Evolutionary conservation across 2,113 vertebrate species (phyloP), one percentile per base, ranked within the genome.

Genomic region (Hyaena hyaena): DNA sequence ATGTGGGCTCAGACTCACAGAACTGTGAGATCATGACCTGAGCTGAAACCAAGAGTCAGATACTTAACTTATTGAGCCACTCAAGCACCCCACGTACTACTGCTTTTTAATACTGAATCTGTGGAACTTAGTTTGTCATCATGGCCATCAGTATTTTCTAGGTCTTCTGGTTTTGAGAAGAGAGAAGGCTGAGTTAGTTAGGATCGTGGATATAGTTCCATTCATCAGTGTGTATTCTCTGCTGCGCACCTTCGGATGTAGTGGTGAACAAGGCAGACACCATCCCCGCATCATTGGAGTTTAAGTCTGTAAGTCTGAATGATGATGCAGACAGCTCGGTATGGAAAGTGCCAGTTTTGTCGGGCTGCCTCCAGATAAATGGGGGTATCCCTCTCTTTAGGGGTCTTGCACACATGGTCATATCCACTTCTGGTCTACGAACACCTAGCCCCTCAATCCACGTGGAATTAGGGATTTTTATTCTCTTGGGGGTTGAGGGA

Each of bases 61-160:
- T 58, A 58, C 55, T 58, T 55, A 55, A 16, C 53, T 55, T 58
- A 58, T 7, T 58, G 55, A 58, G 55, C 17, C 55, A 58, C 55
- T 58, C 55, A 21, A 21, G 55, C 55, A 58, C 55, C 55, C 55
- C 17, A 58, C 7, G 6, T 58, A 58, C 55, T 21, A 2, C 19
- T 21, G 26, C 33, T 95, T 95, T 96, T 43, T 93, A 66, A 85
- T 93, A 83, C 45, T 33, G 43, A 76, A 50, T 61, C 66, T 97
- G 8, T 90, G 31, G 33, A 74, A 24, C 33, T 81, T 89, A 66
- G 15, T 53, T 76, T 68, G 8, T 68, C 71, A 53, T 80, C 10
- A 33, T 26, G 11, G 43, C 11, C 50, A 61, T 87, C 43, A 50
- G 0, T 82, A 71, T 90, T 92, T 97, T 91, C 69, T 43, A 81